Conservation (phyloP, 1,140 invertebrate species). For the Oscheius sp. region DNA sequence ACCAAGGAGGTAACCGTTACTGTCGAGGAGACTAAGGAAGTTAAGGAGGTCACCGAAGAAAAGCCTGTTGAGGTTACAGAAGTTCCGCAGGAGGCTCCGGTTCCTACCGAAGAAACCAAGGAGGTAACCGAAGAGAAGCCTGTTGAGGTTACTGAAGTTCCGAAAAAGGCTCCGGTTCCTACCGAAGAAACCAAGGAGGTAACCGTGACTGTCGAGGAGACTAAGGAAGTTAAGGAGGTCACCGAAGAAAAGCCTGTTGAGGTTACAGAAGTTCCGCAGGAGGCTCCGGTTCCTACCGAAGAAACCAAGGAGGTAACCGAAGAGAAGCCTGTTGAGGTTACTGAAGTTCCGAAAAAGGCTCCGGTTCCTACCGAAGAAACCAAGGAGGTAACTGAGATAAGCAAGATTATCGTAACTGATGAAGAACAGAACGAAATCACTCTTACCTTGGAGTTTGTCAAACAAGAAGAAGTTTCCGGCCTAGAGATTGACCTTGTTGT, state of each 20-base stretch:
- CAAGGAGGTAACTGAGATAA: not conserved
- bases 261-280: not conserved
- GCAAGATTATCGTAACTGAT: not conserved
- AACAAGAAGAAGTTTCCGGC: not conserved
- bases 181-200: too few relatives aligned
- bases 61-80: not conserved
- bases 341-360: not conserved
- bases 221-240: not conserved
- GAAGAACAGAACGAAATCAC: not conserved
- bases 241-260: not conserved
- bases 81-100: too few relatives aligned
- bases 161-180: too few relatives aligned
- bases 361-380: not conserved
- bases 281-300: not conserved
- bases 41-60: not conserved
- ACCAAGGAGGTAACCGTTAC: too few relatives aligned
- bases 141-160: not conserved
- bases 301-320: not conserved
- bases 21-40: not conserved
- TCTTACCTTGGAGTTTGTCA: not conserved
- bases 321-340: not conserved
- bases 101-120: not conserved
- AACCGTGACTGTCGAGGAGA: not conserved
- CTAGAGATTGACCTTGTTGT: not conserved
- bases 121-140: not conserved